These are phyloP conservation scores for Hydrotaea diabolus DNA, from an alignment of 2,888 invertebrate species.

Conservation along the genomic window DNA sequence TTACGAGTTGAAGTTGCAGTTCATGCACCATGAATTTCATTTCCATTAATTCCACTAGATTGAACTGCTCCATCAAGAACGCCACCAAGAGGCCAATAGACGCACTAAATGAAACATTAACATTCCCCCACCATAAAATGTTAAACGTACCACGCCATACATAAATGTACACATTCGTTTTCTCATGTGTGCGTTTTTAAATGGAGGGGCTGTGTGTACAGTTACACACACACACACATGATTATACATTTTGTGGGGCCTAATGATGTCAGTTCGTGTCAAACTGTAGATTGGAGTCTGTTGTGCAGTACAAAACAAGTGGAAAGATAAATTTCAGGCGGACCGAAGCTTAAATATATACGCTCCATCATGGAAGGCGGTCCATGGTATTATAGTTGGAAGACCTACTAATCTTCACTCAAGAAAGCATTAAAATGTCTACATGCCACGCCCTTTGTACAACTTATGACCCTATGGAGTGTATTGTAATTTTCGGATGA, in stretches of 20 bases:
- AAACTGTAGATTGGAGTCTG: neutral
- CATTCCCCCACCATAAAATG: constrained; percentile 35
- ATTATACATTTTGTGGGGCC: neutral
- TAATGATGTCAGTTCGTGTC: neutral
- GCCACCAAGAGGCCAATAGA: constrained; percentile 78
- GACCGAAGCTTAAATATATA: too few species aligned
- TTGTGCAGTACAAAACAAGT: neutral
- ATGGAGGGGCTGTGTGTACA: too few species aligned
- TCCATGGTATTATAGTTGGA: too few species aligned
- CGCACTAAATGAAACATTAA: constrained; percentile 68
- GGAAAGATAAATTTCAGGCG: too few species aligned
- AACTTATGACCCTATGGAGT: too few species aligned
- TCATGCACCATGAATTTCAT: constrained; percentile 81
- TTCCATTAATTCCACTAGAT: constrained; percentile 81
- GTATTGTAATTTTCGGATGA: too few species aligned
- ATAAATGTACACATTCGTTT: too few species aligned
- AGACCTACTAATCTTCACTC: too few species aligned
- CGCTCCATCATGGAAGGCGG: too few species aligned
- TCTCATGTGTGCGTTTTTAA: neutral
- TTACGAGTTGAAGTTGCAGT: constrained; percentile 67
- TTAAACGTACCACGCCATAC: constrained; percentile 27
- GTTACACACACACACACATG: neutral
- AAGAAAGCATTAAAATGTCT: too few species aligned
- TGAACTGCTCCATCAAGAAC: constrained; percentile 77
- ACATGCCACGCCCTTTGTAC: too few species aligned